Evolutionary conservation across 2,113 vertebrate species (phyloP).

Genomic region (Tonatia bakeri): DNA sequence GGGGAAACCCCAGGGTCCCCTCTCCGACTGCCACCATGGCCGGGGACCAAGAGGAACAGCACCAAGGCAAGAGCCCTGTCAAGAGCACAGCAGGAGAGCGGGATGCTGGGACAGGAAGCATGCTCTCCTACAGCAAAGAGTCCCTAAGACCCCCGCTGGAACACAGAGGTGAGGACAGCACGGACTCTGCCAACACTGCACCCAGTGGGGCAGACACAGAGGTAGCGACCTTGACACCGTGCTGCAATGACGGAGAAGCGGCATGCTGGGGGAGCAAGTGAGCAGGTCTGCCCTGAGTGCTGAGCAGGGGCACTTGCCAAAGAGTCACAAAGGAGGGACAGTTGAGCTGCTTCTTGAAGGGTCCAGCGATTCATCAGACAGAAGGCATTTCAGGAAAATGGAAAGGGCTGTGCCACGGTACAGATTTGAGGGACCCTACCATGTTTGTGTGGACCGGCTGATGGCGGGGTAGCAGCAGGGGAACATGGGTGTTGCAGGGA

Average conservation of each 20-base stretch:
- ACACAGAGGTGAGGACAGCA: neutral
- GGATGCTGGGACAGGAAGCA: neutral
- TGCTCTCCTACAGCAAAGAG: neutral
- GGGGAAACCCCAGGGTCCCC: neutral
- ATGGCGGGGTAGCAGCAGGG: neutral
- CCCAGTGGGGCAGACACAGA: neutral
- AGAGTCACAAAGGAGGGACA: neutral
- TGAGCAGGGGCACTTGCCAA: too few species aligned
- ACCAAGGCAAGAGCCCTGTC: neutral
- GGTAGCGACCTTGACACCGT: accelerated
- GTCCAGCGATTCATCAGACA: neutral
- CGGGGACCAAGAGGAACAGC: neutral
- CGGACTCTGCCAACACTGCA: neutral
- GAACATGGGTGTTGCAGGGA: neutral
- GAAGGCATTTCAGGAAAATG: neutral
- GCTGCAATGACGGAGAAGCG: neutral
- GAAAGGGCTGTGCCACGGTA: neutral
- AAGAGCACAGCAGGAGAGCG: neutral
- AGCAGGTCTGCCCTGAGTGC: accelerated
- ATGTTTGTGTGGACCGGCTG: neutral
- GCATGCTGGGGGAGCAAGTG: accelerated
- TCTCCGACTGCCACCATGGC: neutral
- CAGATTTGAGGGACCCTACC: neutral
- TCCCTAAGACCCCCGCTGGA: neutral
- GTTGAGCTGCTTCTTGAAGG: neutral